Conservation (phyloP, 2,888 invertebrate genomes). For the Anaspis maculata region DNA sequence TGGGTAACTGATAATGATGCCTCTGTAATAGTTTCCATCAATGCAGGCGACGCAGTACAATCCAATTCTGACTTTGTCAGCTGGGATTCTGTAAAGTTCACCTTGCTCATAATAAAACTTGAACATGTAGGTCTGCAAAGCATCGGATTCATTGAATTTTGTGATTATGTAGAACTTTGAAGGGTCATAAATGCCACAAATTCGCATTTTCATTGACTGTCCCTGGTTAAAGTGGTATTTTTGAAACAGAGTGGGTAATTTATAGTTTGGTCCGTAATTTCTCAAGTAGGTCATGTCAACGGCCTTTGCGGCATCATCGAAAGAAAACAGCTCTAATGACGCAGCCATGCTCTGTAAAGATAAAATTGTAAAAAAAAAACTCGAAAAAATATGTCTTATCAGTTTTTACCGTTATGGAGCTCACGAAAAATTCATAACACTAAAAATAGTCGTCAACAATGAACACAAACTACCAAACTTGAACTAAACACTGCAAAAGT, state of each 20-base stretch:
- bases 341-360: too few relatives aligned
- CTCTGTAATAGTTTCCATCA: constrained; percentile 7
- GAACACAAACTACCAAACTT: too few relatives aligned
- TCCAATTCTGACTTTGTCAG: constrained; percentile 6
- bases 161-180: constrained; percentile 12
- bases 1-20: constrained; percentile 5
- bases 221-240: constrained; percentile 5
- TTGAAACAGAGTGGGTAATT: constrained; percentile 6
- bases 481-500: too few relatives aligned
- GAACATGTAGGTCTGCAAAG: constrained; percentile 6
- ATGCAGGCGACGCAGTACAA: constrained; percentile 5
- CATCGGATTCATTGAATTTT: constrained; percentile 7
- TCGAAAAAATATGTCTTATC: too few relatives aligned
- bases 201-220: constrained; percentile 2
- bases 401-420: too few relatives aligned
- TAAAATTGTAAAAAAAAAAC: too few relatives aligned
- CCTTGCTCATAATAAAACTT: constrained; percentile 5
- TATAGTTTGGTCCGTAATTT: constrained; percentile 2
- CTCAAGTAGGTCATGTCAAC: constrained; percentile 3
- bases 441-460: too few relatives aligned
- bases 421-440: too few relatives aligned
- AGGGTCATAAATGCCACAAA: constrained; percentile 10
- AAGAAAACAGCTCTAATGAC: too few relatives aligned
- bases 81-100: constrained; percentile 3
- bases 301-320: too few relatives aligned